phyloP scores from a whole-genome alignment of 2,113 vertebrate genomes.

The Polypterus bichir region DNA sequence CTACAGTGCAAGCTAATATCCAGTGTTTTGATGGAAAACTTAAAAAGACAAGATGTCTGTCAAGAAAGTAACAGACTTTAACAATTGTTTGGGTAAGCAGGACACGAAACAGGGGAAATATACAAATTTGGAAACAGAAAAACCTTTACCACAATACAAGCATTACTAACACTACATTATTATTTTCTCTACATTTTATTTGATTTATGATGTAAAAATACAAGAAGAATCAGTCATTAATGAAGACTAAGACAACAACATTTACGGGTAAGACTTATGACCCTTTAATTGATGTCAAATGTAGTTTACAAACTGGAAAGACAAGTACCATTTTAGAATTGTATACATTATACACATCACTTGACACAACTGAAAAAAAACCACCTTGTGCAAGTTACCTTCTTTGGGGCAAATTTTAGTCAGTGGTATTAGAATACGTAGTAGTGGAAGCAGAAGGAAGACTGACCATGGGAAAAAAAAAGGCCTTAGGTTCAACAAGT shows the following conservation, averaged over 20 bases:
- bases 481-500: no score
- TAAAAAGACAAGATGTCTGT: no score
- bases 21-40: no score
- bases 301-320: conserved; percentile 90
- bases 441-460: conserved; percentile 9
- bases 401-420: conserved; percentile 46
- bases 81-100: no score
- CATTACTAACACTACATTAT: no score
- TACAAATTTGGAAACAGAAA: no score
- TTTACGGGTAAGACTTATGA: conserved; percentile 48
- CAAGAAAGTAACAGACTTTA: no score
- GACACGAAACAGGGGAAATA: no score
- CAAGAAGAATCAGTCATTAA: conserved; percentile 8
- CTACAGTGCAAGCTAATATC: no score
- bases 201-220: background rate
- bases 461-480: background rate
- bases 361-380: conserved; percentile 51
- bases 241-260: no score
- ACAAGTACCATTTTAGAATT: conserved; percentile 83
- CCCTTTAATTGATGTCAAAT: conserved; percentile 92
- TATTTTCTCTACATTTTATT: no score
- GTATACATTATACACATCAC: conserved; percentile 85
- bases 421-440: conserved; percentile 1
- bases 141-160: no score
- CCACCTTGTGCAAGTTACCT: conserved; percentile 57